These are phyloP conservation scores for Flexamia atlantica DNA, from an alignment of 2,888 invertebrate genomes.

Conservation along the genomic window DNA sequence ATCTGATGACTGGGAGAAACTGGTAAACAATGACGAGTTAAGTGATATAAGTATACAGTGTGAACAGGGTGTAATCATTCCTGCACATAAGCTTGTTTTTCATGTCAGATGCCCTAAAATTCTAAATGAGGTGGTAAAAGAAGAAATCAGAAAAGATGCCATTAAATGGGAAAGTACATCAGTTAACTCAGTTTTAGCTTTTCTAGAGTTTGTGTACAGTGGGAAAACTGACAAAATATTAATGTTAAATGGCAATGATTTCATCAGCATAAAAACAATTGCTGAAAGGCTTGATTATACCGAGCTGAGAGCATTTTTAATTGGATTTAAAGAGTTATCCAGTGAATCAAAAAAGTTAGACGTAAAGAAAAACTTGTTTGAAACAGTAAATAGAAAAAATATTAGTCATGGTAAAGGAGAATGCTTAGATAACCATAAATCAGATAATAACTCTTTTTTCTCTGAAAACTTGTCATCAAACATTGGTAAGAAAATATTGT, in stretches of 20 bases:
- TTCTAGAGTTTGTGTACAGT: constrained; percentile 74
- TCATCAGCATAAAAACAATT: neutral
- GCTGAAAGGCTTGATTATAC: constrained; percentile 1
- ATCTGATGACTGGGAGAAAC: constrained; percentile 72
- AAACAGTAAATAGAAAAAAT: neutral
- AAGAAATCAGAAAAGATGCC: constrained; percentile 63
- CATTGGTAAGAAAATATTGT: neutral
- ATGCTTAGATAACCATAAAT: neutral
- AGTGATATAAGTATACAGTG: constrained; percentile 75
- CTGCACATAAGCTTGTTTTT: constrained; percentile 75
- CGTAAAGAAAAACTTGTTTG: neutral
- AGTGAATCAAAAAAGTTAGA: neutral
- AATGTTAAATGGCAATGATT: neutral
- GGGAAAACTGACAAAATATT: constrained; percentile 71
- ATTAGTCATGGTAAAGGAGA: neutral
- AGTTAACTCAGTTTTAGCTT: constrained; percentile 72
- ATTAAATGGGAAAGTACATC: constrained; percentile 72
- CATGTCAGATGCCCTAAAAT: constrained; percentile 74
- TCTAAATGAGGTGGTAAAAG: constrained; percentile 72
- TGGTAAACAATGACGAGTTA: constrained; percentile 73
- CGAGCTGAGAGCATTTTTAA: neutral
- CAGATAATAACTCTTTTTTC: neutral
- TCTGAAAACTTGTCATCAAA: neutral
- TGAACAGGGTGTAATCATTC: constrained; percentile 73
- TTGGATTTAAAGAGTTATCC: neutral